Evolutionary conservation across 2,888 invertebrate genomes (phyloP), one percentile per base, ranked within the genome.

Genomic region (Priocnemis perturbator): DNA sequence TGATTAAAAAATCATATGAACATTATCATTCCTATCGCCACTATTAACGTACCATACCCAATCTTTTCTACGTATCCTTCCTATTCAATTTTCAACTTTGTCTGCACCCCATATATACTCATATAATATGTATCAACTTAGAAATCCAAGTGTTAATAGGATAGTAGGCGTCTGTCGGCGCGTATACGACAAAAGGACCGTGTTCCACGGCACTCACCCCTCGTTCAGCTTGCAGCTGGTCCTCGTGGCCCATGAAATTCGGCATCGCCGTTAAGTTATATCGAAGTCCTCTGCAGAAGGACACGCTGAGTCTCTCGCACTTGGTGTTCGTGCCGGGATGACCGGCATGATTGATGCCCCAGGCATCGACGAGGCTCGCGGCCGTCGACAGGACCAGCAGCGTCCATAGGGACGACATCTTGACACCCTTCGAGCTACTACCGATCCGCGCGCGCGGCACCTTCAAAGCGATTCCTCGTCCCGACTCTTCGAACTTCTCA

Each of bases 201-300:
- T 11, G 11, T 37, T 37, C 37, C 14, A 37, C 1, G 37, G 14
- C 11, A 37, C 91, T 93, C 90, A 96, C 95, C 92, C 93, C 93
- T 85, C 93, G 91, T 84, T 95, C 94, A 63, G 96, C 96, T 85
- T 95, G 94, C 82, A 93, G 92, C 89, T 96, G 96, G 86, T 93
- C 94, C 72, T 91, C 91, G 87, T 97, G 95, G 0, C 95, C 95
- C 89, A 96, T 93, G 72, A 95, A 92, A 90, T 97, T 97, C 60
- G 97, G 97, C 95, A 96, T 94, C 44, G 93, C 92, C 26, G 97
- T 97, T 90, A 94, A 93, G 90, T 96, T 96, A 90, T 97, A 97
- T 79, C 95, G 93, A 87, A 97, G 91, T 83, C 95, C 95, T 87
- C 93, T 93, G 88, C 97, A 97, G 89, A 95, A 91, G 55, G 95